phyloP scores from a whole-genome alignment of 92 coral and sea anemone species.

The Micromussa lordhowensis region DNA sequence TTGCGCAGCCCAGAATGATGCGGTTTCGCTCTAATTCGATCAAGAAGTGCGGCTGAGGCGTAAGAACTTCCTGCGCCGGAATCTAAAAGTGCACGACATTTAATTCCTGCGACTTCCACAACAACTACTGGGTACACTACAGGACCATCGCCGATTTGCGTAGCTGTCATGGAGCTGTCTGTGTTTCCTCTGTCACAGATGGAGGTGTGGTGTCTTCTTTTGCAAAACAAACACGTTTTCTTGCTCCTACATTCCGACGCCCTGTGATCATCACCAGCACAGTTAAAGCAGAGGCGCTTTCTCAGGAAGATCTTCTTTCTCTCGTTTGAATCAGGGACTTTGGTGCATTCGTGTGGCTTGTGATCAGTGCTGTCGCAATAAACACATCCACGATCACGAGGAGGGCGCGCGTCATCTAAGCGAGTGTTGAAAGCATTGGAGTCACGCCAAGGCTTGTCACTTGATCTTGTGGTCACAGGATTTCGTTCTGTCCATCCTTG shows the following conservation, averaged over 20 bases:
- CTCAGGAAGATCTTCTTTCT: not conserved
- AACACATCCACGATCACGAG: not conserved
- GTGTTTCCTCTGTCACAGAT: not conserved
- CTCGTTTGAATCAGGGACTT: not conserved
- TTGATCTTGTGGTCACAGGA: not conserved
- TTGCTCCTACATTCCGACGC: not conserved
- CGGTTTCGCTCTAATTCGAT: not conserved
- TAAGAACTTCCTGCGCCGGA: slow-evolving; percentile 9
- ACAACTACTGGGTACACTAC: slow-evolving; percentile 12
- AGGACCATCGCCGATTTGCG: slow-evolving; percentile 7
- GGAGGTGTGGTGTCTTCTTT: not conserved
- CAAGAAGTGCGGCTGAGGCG: not conserved
- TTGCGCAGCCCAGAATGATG: slow-evolving; percentile 12
- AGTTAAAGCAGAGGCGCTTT: slow-evolving; percentile 2
- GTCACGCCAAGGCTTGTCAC: not conserved
- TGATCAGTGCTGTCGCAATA: not conserved
- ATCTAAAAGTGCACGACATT: slow-evolving; percentile 1
- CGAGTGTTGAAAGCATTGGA: no score
- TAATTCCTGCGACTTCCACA: not conserved
- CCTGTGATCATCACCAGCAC: slow-evolving; percentile 1
- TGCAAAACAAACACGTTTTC: not conserved
- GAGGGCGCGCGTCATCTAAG: not conserved
- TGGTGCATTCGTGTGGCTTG: not conserved
- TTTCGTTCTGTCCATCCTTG: not conserved
- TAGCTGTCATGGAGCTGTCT: slow-evolving; percentile 15